Percentiles rank a stretch among this genome's conserved stretches.
phyloP scores from a whole-genome alignment of 2,113 vertebrate genomes.

The Manacus vitellinus region DNA sequence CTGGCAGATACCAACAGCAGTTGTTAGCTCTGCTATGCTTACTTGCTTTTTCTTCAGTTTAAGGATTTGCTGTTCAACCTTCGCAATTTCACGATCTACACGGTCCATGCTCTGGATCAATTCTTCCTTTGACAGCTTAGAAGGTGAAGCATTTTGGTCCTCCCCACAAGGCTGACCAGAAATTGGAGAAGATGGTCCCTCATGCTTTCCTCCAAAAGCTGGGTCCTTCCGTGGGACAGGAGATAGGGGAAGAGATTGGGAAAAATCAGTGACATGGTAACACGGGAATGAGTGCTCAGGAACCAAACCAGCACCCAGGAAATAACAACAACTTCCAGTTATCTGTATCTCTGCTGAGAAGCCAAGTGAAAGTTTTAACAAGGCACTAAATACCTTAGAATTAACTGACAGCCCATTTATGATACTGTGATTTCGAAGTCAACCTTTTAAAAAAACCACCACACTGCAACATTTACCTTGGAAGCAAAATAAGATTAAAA shows the following conservation, averaged over 20 bases:
- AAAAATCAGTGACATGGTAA: neutral
- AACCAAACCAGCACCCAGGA: neutral
- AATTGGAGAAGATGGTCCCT: constrained; percentile 83
- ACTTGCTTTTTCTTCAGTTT: constrained; percentile 99
- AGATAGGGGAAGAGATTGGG: neutral
- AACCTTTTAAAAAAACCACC: neutral
- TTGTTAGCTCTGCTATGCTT: neutral
- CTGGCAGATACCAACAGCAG: neutral
- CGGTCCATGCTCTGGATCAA: constrained; percentile 99
- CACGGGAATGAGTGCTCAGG: neutral
- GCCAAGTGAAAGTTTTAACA: neutral
- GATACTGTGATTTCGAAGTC: neutral
- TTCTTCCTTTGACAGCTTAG: constrained; percentile 98
- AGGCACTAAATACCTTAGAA: neutral
- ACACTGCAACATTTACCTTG: neutral
- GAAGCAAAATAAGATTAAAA: neutral
- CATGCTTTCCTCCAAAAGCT: constrained; percentile 83
- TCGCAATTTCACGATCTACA: constrained; percentile 95
- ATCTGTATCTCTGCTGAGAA: neutral
- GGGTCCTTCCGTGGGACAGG: constrained; percentile 81
- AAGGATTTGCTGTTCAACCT: constrained; percentile 98
- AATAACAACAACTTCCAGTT: neutral
- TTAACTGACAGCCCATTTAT: neutral
- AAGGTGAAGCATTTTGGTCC: constrained; percentile 93
- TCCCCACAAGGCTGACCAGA: constrained; percentile 84